Evolutionary conservation across 2,888 invertebrate species (phyloP).

Genomic region (Drosophila peninsularis): DNA sequence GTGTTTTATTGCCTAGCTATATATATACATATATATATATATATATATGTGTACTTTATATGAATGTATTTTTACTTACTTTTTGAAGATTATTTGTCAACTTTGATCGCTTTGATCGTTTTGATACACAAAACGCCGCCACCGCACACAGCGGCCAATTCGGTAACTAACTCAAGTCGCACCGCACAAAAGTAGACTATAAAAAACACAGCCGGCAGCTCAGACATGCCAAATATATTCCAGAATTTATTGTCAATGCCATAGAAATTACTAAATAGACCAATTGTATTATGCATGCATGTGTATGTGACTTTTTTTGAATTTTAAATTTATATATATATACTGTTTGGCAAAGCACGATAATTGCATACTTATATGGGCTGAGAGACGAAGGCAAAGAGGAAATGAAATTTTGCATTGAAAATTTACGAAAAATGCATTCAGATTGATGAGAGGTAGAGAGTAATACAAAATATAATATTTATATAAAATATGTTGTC

Average conservation of each 20-base stretch:
- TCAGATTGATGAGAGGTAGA: too few species aligned
- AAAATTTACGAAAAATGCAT: too few species aligned
- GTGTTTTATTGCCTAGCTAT: constrained; percentile 36
- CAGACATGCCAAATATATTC: constrained; percentile 8
- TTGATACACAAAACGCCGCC: constrained; percentile 26
- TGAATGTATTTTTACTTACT: neutral
- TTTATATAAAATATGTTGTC: too few species aligned
- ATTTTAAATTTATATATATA: neutral
- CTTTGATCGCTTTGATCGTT: constrained; percentile 6
- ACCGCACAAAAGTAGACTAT: constrained; percentile 54
- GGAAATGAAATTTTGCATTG: too few species aligned
- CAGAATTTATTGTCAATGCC: constrained; percentile 12
- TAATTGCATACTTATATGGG: constrained; percentile 37
- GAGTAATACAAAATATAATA: too few species aligned
- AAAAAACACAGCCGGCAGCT: too few species aligned
- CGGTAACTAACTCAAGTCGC: constrained; percentile 10
- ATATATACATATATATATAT: neutral
- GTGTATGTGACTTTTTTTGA: neutral
- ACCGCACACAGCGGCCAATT: constrained; percentile 7
- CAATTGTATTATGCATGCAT: neutral
- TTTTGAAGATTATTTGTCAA: constrained; percentile 25
- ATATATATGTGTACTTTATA: neutral
- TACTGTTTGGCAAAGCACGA: neutral
- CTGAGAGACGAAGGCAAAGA: too few species aligned
- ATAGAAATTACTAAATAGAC: neutral